Conservation (phyloP, 1,140 invertebrate genomes). For the Cheumatopsyche charites region DNA sequence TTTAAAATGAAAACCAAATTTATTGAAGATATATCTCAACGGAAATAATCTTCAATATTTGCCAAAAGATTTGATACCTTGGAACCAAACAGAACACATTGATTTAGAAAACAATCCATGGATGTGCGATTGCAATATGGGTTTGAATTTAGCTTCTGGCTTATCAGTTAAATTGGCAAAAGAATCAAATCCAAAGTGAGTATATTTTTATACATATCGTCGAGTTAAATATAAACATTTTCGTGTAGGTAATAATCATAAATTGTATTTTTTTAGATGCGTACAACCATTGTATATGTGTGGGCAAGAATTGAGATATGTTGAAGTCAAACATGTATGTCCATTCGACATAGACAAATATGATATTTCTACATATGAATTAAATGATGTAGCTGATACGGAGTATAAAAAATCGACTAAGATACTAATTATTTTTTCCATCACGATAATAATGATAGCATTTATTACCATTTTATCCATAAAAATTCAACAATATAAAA, state of each 20-base stretch:
- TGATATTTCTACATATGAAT: too few relatives aligned
- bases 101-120: constrained; percentile 65
- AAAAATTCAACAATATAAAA: too few relatives aligned
- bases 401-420: not conserved
- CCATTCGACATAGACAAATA: not conserved
- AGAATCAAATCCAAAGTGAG: constrained; percentile 31
- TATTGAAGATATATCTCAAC: constrained; percentile 60
- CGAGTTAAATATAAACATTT: not conserved
- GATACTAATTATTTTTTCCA: too few relatives aligned
- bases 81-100: constrained; percentile 58
- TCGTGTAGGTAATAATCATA: not conserved
- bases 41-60: constrained; percentile 61
- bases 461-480: too few relatives aligned
- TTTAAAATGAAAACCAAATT: not conserved
- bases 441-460: too few relatives aligned
- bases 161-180: constrained; percentile 27
- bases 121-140: constrained; percentile 65
- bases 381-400: not conserved
- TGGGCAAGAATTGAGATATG: constrained; percentile 52
- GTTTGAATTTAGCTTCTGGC: constrained; percentile 54
- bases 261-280: constrained; percentile 53
- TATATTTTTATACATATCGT: too few relatives aligned
- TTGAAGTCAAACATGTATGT: constrained; percentile 11
- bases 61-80: constrained; percentile 56
- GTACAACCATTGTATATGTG: constrained; percentile 55